phyloP scores from a whole-genome alignment of 64 coral and sea anemone genomes.

The Astreopora myriophthalma region DNA sequence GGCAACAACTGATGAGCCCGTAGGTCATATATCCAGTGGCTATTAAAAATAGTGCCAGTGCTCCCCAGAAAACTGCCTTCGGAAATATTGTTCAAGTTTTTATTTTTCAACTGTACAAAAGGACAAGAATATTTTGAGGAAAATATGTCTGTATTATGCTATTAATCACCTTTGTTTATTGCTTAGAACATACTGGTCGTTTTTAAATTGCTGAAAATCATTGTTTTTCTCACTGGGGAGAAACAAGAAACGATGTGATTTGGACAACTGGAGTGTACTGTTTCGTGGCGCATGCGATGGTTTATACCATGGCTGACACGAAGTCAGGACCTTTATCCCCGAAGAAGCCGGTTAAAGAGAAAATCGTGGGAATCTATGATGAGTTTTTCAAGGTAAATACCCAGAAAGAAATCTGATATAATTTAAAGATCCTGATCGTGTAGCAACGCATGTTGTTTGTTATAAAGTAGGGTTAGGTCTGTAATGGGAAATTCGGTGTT shows the following conservation, averaged over 20 bases:
- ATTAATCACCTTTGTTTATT: not conserved
- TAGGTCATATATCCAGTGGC: not conserved
- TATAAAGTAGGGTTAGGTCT: too few relatives aligned
- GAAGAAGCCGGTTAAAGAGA: conserved; percentile 87
- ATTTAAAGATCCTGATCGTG: too few relatives aligned
- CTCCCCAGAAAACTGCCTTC: not conserved
- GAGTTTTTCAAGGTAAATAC: conserved; percentile 84
- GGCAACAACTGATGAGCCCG: too few relatives aligned
- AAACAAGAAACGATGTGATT: not conserved
- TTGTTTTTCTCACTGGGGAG: not conserved
- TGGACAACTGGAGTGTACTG: not conserved
- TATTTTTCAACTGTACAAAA: too few relatives aligned
- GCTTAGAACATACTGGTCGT: not conserved
- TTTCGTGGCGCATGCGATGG: conserved; percentile 20
- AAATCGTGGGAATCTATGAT: conserved; percentile 97
- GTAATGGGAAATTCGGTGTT: too few relatives aligned
- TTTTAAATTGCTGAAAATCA: not conserved
- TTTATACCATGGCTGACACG: conserved; percentile 1
- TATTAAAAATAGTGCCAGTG: conserved; percentile 4
- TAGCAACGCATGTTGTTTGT: too few relatives aligned
- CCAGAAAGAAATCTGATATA: not conserved
- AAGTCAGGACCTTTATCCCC: conserved; percentile 76
- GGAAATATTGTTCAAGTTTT: not conserved
- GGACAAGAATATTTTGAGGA: not conserved
- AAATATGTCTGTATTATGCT: not conserved